Evolutionary conservation across 2,113 vertebrate genomes (phyloP), one percentile per base, ranked within the genome.

Genomic region (Arizona elegans): DNA sequence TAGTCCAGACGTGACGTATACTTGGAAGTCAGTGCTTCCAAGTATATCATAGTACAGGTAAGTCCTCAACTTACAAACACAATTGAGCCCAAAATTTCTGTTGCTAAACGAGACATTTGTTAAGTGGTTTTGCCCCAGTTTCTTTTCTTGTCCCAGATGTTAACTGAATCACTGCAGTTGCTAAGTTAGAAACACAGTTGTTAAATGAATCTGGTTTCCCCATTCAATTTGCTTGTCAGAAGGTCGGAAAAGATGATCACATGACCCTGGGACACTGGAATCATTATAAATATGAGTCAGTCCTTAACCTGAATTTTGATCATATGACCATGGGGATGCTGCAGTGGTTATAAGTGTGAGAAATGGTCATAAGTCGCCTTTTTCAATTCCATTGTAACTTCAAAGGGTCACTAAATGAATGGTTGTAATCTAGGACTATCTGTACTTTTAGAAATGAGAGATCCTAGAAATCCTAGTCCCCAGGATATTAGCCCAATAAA

Each of bases 371-470:
- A 70, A 33, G 5, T 33, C 13, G 15, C 65, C 29, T 33, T 70
- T 70, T 70, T 70, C 29, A 15, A 13, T 15, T 2, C n/a, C 65
- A 70, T 70, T 70, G n/a, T 70, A 70, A 70, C 65, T 70, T 62
- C 24, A 15, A n/a, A 70, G 0, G 12, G 12, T 70, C 65, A 33
- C 29, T 70, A 33, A 29, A 70, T 6, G 11, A 33, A n/a, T 70
- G 65, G 12, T 33, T 70, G 29, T 70, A 70, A 70, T 15, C 38
- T 43, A 43, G 38, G 38, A 43, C 12, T n/a, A 70, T 4, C 29
- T 70, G 2, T 70, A 70, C n/a, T 1, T 62, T 95, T 93, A 93
- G 92, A 96, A 96, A 95, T 54, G 62, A 96, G 86, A 70, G 33
- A 70, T 70, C 52, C 33, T 91, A 96, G 86, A 33, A 70, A n/a